These are phyloP conservation scores for Drosophila trapezifrons DNA, from an alignment of 1,140 invertebrate genomes.

Conservation along the genomic window DNA sequence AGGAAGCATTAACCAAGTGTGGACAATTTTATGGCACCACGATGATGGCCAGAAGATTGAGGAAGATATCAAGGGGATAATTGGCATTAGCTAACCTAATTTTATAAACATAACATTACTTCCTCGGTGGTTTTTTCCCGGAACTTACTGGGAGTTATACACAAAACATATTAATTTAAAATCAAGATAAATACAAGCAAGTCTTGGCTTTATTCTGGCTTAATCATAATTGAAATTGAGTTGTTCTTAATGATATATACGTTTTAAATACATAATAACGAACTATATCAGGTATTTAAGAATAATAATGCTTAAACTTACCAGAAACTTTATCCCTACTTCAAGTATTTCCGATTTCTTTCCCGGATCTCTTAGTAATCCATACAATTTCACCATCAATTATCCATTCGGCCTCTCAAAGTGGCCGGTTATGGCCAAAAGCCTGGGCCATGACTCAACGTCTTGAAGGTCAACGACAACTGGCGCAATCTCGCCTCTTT, in stretches of 20 bases:
- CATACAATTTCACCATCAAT: conserved; percentile 37
- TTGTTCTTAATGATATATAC: too few species aligned
- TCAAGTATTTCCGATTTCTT: not conserved
- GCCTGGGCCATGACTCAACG: conserved; percentile 59
- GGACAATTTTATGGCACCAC: conserved; percentile 10
- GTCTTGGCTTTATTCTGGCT: not conserved
- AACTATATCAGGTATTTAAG: too few species aligned
- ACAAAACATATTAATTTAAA: not conserved
- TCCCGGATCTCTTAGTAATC: conserved; percentile 25
- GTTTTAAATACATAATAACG: too few species aligned
- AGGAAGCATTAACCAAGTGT: conserved; percentile 38
- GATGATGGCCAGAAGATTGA: not conserved
- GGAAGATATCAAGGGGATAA: conserved; percentile 1
- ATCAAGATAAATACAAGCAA: not conserved
- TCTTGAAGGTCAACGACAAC: conserved; percentile 68
- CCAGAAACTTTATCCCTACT: too few species aligned
- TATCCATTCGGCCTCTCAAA: conserved; percentile 30
- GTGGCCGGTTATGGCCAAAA: conserved; percentile 49
- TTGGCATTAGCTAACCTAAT: not conserved
- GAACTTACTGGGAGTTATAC: not conserved
- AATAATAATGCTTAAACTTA: not conserved
- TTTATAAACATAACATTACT: not conserved
- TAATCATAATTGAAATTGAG: not conserved
- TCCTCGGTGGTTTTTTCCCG: not conserved
- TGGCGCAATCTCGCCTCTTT: conserved; percentile 58